Conservation (phyloP, 2,888 invertebrate genomes). For the Drosophila niveifrons region DNA sequence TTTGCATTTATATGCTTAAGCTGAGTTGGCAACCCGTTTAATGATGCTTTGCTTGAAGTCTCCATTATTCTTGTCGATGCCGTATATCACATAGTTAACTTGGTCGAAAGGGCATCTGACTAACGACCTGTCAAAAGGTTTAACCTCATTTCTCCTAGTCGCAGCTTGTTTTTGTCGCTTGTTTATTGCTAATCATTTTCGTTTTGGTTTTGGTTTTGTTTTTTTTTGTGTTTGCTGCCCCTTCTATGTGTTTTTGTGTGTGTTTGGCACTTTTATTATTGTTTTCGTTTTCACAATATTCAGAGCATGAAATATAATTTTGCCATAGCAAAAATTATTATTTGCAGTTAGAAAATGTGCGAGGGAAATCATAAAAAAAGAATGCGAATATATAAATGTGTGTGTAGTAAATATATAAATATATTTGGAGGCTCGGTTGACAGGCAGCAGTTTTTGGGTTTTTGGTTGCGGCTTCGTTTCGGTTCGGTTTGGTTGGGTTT, state of each 20-base stretch:
- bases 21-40: slow-evolving; percentile 19
- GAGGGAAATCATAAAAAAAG: slow-evolving; percentile 54
- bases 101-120: slow-evolving; percentile 39
- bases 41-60: slow-evolving; percentile 21
- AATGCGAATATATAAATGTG: background rate
- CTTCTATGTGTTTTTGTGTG: slow-evolving; percentile 31
- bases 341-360: slow-evolving; percentile 74
- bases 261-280: slow-evolving; percentile 60
- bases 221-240: slow-evolving; percentile 14
- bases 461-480: slow-evolving; percentile 67
- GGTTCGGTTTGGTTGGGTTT: slow-evolving; percentile 35
- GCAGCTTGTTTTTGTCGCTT: slow-evolving; percentile 37
- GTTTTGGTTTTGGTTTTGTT: slow-evolving; percentile 16
- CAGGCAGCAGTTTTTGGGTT: slow-evolving; percentile 50
- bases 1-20: background rate
- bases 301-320: slow-evolving; percentile 81
- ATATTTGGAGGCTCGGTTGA: slow-evolving; percentile 45
- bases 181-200: slow-evolving; percentile 69
- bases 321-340: slow-evolving; percentile 67
- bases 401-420: background rate
- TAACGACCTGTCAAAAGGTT: slow-evolving; percentile 43
- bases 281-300: slow-evolving; percentile 65
- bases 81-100: slow-evolving; percentile 20
- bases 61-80: slow-evolving; percentile 10
- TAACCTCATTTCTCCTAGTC: slow-evolving; percentile 38